Evolutionary conservation across 2,797 vertebrate species (phyloP), one percentile per base, ranked within the genome.

Genomic region (Chaetophractus vellerosus): DNA sequence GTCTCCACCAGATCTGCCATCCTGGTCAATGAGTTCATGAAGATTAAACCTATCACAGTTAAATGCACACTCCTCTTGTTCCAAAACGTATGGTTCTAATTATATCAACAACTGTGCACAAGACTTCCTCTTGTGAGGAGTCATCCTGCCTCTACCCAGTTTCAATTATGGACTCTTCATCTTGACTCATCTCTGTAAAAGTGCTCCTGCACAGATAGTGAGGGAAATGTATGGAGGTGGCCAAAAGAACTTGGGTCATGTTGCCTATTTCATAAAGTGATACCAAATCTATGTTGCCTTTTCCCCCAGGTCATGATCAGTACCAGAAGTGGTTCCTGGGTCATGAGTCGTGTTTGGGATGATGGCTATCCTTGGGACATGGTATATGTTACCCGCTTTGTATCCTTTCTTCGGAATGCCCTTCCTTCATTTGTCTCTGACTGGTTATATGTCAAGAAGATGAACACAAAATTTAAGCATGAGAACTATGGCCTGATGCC

Each of bases 281-380:
- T 55, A 5, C 2, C 95, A 52, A 89, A 68, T 72, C 59, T 18
- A 0, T 86, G 55, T 72, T 75, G 18, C 8, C 31, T 93, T 38
- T 81, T 15, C 24, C 66, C 38, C 18, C 94, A 99, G 99, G 99
- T 99, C 15, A 99, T 98, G 87, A 97, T 99, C 92, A 99, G 99
- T 95, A 99, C 98, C 26, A 98, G 99, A 83, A 96, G 98, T 1
- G 99, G 99, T 5, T 98, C 98, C 75, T 99, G 99, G 99, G 97
- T 99, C 72, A 85, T 99, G 6, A 97, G 98, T 86, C 98, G 98
- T 2, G 97, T 99, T 97, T 98, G 98, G 78, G 96, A 83, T 18
- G 93, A 96, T 0, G 99, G 99, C 57, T 98, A 99, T 59, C 99
- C 99, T 31, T 45, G 98, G 96, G 99, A 99, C 94, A 98, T 99